Evolutionary conservation across 1,140 invertebrate genomes (phyloP), one percentile per base, ranked within the genome.

Genomic region (Gonatopus flavifemur): DNA sequence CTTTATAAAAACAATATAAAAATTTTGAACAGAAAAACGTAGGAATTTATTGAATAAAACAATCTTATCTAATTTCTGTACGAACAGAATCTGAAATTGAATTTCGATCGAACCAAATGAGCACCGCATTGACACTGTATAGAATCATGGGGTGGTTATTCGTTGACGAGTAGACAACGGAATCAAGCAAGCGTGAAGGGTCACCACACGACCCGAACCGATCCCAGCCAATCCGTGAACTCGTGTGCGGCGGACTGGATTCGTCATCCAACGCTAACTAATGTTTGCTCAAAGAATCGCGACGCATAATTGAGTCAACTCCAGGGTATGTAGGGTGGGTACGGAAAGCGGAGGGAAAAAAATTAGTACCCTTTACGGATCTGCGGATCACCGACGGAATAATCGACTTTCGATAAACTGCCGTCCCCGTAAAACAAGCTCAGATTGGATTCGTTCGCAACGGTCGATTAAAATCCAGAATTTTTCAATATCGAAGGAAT

Each of bases 251-350:
- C n/a, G n/a, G n/a, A n/a, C n/a, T 47, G 35, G 38, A 38, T 62
- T 48, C 36, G 45, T 47, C 63, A 59, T 49, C 37, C 56, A 55
- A 52, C 56, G 63, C 76, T 78, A 78, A 78, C 75, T 78, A 78
- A 76, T 77, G 75, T 78, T 78, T 78, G 70, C 69, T 60, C 65
- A 73, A 74, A 74, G 69, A 77, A 76, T 74, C 64, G 67, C 62
- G 59, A 62, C 60, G 64, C 62, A 75, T 76, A 76, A 77, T 77
- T 68, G 64, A 69, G 67, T 74, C 68, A 65, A 56, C 56, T 19
- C 47, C 46, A 20, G 55, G 52, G 58, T 37, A 42, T 13, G 40
- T 28, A 52, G 49, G 41, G 7, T n/a, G 24, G 33, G 33, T 39
- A 21, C 16, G 36, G 16, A 42, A 43, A 55, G 46, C 25, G 36